phyloP scores from a whole-genome alignment of 2,113 vertebrate genomes.

The Rhabdomys dilectus region DNA sequence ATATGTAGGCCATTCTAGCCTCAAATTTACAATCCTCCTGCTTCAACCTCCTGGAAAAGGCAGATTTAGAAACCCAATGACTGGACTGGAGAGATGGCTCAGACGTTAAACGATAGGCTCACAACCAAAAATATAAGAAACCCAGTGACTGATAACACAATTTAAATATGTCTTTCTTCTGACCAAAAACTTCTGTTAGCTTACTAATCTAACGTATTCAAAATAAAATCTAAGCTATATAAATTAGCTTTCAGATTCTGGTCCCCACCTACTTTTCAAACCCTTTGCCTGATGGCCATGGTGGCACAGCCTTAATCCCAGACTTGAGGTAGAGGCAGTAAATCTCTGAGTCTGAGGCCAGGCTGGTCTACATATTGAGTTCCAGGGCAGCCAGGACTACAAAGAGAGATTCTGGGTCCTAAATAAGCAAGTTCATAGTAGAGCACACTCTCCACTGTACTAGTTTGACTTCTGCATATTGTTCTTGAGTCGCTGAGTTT shows the following conservation, averaged over 20 bases:
- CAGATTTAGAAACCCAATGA: background rate
- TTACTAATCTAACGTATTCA: background rate
- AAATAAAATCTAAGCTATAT: conserved; percentile 19
- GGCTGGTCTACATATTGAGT: background rate
- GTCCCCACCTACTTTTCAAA: background rate
- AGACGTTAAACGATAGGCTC: too few relatives aligned
- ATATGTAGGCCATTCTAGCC: background rate
- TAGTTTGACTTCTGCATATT: background rate
- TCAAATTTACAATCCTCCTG: background rate
- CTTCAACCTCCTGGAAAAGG: background rate
- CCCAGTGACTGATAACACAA: conserved; percentile 2
- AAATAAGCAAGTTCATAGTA: background rate
- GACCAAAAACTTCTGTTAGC: conserved; percentile 19
- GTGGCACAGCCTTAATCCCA: background rate
- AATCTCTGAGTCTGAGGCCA: background rate
- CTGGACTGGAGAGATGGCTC: background rate
- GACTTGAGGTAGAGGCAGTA: background rate
- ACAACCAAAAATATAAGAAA: background rate
- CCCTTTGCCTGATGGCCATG: background rate
- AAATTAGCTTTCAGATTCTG: conserved; percentile 1
- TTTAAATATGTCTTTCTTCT: conserved; percentile 8
- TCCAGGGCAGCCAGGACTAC: background rate
- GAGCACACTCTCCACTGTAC: background rate
- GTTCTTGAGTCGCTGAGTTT: background rate
- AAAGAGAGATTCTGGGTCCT: background rate